Evolutionary conservation across 2,797 vertebrate species (phyloP).

Genomic region (Anguilla pacifica): DNA sequence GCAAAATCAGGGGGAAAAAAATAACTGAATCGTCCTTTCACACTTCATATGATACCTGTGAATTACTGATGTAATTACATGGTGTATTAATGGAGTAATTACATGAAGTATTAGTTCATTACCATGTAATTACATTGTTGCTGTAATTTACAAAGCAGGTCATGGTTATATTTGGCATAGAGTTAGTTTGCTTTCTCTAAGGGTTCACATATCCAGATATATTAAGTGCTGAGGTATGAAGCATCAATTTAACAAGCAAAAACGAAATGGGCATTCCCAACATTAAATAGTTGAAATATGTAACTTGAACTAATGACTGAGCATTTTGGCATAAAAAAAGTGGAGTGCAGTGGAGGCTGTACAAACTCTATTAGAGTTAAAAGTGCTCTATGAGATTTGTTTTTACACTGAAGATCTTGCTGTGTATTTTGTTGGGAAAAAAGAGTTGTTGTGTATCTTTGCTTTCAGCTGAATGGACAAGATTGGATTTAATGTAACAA

Average conservation of each 20-base stretch:
- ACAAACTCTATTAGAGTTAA: neutral
- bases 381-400: neutral
- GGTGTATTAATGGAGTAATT: neutral
- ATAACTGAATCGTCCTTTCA: neutral
- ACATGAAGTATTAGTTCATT: neutral
- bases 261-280: neutral
- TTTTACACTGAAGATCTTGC: neutral
- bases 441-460: neutral
- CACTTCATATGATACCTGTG: neutral
- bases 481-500: neutral
- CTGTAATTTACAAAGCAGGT: neutral
- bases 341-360: neutral
- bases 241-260: neutral
- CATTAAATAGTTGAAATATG: neutral
- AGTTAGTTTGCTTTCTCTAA: neutral
- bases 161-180: neutral
- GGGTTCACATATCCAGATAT: neutral
- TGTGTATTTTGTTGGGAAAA: neutral
- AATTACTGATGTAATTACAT: slow-evolving; percentile 1
- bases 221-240: neutral
- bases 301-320: neutral
- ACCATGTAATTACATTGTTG: slow-evolving; percentile 2
- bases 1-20: neutral
- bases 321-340: neutral
- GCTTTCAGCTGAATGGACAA: neutral